phyloP scores from a whole-genome alignment of 2,888 invertebrate species.

The Colostygia pectinataria region DNA sequence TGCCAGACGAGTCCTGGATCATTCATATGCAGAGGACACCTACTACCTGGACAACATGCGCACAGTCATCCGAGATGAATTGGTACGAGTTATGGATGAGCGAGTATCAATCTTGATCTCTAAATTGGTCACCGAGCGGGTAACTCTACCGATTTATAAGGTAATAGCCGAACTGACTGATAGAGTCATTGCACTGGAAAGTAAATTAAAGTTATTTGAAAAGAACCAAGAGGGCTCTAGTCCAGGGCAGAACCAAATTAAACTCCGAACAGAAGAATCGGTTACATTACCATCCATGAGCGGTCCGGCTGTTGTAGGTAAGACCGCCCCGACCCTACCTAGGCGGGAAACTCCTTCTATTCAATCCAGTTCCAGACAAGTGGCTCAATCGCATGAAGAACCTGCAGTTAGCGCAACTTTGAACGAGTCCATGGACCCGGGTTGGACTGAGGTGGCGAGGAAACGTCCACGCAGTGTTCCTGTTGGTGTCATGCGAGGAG shows the following conservation, averaged over 20 bases:
- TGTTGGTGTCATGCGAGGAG: slow-evolving; percentile 1
- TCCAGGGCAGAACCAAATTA: neutral
- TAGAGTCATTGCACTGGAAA: slow-evolving; percentile 1
- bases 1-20: neutral
- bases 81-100: slow-evolving; percentile 6
- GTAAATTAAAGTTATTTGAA: neutral
- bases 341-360: too few relatives aligned
- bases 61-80: slow-evolving; percentile 7
- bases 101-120: slow-evolving; percentile 1
- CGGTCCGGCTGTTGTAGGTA: too few relatives aligned
- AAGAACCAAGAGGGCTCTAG: neutral
- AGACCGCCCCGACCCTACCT: too few relatives aligned
- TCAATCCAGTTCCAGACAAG: too few relatives aligned
- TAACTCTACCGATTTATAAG: slow-evolving; percentile 1
- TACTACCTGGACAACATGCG: slow-evolving; percentile 8
- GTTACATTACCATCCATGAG: too few relatives aligned
- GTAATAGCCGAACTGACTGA: slow-evolving; percentile 2
- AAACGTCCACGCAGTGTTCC: neutral
- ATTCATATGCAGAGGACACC: slow-evolving; percentile 5
- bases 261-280: neutral
- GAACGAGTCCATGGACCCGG: neutral
- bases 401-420: neutral
- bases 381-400: neutral
- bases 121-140: slow-evolving; percentile 7
- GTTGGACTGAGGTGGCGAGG: neutral